Evolutionary conservation across 2,797 vertebrate species (phyloP).

Genomic region (Harpagifer antarcticus): DNA sequence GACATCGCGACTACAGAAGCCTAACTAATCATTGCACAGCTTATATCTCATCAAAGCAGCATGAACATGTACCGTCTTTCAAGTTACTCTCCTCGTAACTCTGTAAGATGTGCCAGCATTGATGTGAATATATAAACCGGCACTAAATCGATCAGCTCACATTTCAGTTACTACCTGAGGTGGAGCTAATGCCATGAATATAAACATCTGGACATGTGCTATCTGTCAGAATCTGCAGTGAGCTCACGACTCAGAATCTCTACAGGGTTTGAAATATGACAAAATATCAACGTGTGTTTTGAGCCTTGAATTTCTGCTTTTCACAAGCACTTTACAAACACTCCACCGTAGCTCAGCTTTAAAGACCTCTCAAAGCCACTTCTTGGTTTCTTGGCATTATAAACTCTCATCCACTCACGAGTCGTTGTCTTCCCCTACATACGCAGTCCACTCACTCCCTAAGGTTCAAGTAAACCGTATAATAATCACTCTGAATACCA

Average conservation of each 20-base stretch:
- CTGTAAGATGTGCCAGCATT: slow-evolving; percentile 26
- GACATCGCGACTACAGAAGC: slow-evolving; percentile 29
- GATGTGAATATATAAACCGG: slow-evolving; percentile 19
- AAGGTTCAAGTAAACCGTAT: slow-evolving; percentile 72
- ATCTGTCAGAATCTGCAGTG: slow-evolving; percentile 32
- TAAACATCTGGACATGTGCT: slow-evolving; percentile 42
- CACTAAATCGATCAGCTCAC: slow-evolving; percentile 36
- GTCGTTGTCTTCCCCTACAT: slow-evolving; percentile 41
- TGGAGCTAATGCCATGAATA: slow-evolving; percentile 24
- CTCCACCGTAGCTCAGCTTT: slow-evolving; percentile 6
- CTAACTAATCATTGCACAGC: slow-evolving; percentile 53
- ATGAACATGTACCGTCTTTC: slow-evolving; percentile 40
- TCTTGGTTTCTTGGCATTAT: slow-evolving; percentile 35
- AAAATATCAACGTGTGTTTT: slow-evolving; percentile 6
- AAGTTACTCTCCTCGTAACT: slow-evolving; percentile 44
- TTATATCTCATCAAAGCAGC: slow-evolving; percentile 58
- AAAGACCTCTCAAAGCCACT: slow-evolving; percentile 24
- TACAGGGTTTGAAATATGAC: slow-evolving; percentile 28
- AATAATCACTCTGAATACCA: slow-evolving; percentile 74
- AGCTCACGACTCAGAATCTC: slow-evolving; percentile 32
- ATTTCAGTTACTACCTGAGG: slow-evolving; percentile 21
- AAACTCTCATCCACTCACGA: slow-evolving; percentile 38
- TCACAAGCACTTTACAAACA: neutral
- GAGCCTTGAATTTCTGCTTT: slow-evolving; percentile 18
- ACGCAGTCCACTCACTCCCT: slow-evolving; percentile 62